Base-by-base conservation (phyloP, 2,113 vertebrate genomes). In the Pholis gunnellus region DNA sequence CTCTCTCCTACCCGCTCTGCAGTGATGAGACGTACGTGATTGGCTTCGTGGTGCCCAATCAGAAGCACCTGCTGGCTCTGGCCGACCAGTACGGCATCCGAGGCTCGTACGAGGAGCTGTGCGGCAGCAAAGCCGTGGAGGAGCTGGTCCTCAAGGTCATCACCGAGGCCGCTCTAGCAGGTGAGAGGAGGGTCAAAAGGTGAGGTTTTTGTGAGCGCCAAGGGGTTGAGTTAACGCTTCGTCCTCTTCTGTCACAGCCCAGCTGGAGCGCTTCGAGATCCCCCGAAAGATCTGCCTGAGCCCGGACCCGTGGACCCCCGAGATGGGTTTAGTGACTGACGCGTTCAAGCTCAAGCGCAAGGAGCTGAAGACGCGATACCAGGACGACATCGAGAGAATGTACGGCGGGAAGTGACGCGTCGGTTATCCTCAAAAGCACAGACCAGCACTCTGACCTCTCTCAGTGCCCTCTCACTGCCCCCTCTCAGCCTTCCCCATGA, bases 271-370 rank as follows among this genome's bases (percentile, higher is more conserved):
- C 72, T 99, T 99, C 92, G 98, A 99, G 92, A 95, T 99, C 48
- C 98, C 98, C 11, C 90, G 96, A 20, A 99, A 99, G 95, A 96
- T 99, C 82, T 89, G 96, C 7, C 93, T 99, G 89, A 97, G 97
- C 77, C 93, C 97, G 0, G 97, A 99, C 0, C 95, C 97, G 0
- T 99, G 98, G 98, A 99, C 97, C 69, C 97, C 98, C 0, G 98
- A 99, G 93, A 98, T 95, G 0, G 98, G 98, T 72, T 93, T 99
- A 44, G 98, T 99, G 89, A 99, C 98, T 2, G 98, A 99, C 25
- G 97, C 98, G 0, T 99, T 99, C 95, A 99, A 99, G 87, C 95
- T 99, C 61, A 99, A 98, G 59, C 97, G 98, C 90, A 97, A 96
- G 68, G 97, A 98, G 93, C 97, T 99, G 4, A 97, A 97, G 13